Evolutionary conservation across 2,797 vertebrate genomes (phyloP).

Genomic region (Parambassis ranga): DNA sequence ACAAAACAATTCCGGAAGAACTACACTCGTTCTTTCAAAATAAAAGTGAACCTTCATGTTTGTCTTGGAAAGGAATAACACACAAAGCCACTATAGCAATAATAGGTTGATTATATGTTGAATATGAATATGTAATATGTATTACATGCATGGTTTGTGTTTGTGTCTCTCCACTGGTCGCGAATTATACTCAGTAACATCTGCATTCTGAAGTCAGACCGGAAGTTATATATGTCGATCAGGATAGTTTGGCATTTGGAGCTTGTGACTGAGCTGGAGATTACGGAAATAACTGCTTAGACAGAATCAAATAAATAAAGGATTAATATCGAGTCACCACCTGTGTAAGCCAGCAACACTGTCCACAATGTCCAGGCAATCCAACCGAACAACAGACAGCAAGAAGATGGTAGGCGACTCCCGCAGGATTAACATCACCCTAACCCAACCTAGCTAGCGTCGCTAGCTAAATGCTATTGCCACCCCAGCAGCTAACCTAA

Average conservation of each 20-base stretch:
- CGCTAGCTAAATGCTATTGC: slow-evolving; percentile 48
- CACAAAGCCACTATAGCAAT: no score
- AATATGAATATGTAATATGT: no score
- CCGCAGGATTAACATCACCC: slow-evolving; percentile 5
- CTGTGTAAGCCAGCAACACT: slow-evolving; percentile 49
- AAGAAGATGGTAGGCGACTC: slow-evolving; percentile 92
- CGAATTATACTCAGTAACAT: rapidly evolving
- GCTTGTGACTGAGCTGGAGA: background rate
- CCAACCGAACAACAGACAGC: slow-evolving; percentile 91
- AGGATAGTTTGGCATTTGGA: background rate
- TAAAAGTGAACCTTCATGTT: no score
- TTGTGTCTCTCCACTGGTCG: background rate
- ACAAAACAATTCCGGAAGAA: background rate
- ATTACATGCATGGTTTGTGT: rapidly evolving
- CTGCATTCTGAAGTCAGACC: background rate
- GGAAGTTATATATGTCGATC: background rate
- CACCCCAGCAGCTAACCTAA: background rate
- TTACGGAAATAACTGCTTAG: slow-evolving; percentile 50
- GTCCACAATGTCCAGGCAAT: slow-evolving; percentile 88
- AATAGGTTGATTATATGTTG: no score
- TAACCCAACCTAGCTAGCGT: slow-evolving; percentile 5
- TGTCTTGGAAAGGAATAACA: no score
- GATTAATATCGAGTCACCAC: slow-evolving; percentile 58
- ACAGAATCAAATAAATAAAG: slow-evolving; percentile 77
- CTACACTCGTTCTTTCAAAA: background rate